phyloP scores from a whole-genome alignment of 1,140 invertebrate species.

The Halesus radiatus region DNA sequence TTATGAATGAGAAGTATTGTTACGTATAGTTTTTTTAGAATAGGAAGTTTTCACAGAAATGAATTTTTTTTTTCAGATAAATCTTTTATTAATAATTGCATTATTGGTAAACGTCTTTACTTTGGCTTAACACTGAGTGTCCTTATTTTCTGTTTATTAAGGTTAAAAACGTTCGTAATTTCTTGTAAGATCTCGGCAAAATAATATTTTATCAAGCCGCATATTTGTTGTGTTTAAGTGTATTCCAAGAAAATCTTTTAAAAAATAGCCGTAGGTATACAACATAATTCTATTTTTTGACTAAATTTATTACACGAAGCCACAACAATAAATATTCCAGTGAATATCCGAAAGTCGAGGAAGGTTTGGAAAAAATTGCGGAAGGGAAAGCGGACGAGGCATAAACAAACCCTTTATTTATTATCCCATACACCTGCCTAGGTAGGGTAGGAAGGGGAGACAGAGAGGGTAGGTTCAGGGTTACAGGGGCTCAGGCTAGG shows the following conservation, averaged over 20 bases:
- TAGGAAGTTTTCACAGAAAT: too few species aligned
- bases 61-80: too few species aligned
- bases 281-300: neutral
- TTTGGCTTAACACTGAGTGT: too few species aligned
- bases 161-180: too few species aligned
- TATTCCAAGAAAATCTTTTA: neutral
- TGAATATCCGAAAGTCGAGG: constrained; percentile 24
- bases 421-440: neutral
- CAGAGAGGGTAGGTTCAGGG: neutral
- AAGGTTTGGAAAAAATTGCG: constrained; percentile 19
- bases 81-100: too few species aligned
- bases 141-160: too few species aligned
- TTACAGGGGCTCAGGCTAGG: neutral
- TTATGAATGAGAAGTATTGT: too few species aligned
- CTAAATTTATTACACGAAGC: constrained; percentile 11
- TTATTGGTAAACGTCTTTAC: too few species aligned
- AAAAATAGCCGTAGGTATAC: neutral
- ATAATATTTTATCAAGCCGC: neutral
- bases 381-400: constrained; percentile 23
- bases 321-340: constrained; percentile 26
- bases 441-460: neutral
- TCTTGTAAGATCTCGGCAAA: too few species aligned
- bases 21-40: too few species aligned
- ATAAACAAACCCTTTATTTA: constrained; percentile 34
- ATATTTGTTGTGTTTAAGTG: neutral